Percentiles rank a stretch among this genome's conserved stretches.
phyloP scores from a whole-genome alignment of 2,797 vertebrate species.

The Malurus leucopterus region DNA sequence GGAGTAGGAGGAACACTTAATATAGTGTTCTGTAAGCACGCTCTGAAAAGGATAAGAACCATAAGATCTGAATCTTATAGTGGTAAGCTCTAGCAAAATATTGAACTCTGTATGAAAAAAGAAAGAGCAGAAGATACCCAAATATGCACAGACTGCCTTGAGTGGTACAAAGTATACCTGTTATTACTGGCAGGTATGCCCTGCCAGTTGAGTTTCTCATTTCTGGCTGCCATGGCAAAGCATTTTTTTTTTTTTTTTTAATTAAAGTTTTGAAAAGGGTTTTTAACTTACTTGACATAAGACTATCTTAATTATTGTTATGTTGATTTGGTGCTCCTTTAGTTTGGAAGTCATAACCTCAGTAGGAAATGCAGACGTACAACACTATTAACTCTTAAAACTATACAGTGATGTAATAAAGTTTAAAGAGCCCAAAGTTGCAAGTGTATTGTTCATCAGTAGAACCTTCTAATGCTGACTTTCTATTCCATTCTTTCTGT shows the following conservation, averaged over 20 bases:
- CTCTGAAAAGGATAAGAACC: not conserved
- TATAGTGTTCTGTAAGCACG: not conserved
- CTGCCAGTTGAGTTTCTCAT: not conserved
- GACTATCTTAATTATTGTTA: not conserved
- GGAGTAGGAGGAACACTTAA: not conserved
- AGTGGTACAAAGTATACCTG: not conserved
- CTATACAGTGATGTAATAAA: not conserved
- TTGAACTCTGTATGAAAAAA: not conserved
- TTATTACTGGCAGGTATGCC: not conserved
- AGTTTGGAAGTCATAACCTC: not conserved
- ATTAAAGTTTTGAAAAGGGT: fast-evolving
- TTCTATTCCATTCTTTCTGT: constrained; percentile 34
- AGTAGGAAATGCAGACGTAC: not conserved
- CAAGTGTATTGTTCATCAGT: not conserved
- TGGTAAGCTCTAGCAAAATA: not conserved
- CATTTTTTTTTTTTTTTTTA: not conserved
- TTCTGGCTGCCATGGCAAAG: not conserved
- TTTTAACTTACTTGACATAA: not conserved
- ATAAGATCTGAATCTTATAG: not conserved
- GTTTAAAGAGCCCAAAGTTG: not conserved
- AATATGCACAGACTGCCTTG: not conserved
- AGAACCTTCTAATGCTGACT: not conserved
- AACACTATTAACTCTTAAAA: not conserved
- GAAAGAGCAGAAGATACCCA: not conserved
- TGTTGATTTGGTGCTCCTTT: not conserved